A percentile compares a stretch with the other conserved stretches of the same genome.
These are phyloP conservation scores for Nematostella vectensis DNA, from an alignment of 92 coral and sea anemone genomes.

Conservation along the genomic window DNA sequence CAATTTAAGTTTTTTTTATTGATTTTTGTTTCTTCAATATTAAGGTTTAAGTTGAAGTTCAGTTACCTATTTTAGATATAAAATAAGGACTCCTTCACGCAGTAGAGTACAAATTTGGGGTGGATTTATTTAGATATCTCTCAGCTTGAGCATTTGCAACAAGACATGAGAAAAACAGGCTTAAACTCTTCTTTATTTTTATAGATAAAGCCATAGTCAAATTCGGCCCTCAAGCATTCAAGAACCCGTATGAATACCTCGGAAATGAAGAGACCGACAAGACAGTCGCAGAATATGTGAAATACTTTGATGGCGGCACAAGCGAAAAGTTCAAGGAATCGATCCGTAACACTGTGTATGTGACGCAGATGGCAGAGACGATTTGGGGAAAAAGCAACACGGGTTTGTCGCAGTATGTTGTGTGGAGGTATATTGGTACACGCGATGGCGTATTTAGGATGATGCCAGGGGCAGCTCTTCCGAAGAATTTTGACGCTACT, in stretches of 20 bases:
- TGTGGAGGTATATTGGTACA: constrained; percentile 46
- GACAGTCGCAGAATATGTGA: constrained; percentile 6
- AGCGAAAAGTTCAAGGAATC: constrained; percentile 21
- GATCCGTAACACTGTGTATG: constrained; percentile 33
- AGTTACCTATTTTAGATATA: no score
- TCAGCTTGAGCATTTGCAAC: no score
- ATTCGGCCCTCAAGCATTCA: constrained; percentile 39
- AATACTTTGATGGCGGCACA: constrained; percentile 12
- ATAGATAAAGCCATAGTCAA: constrained; percentile 8
- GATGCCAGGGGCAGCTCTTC: constrained; percentile 34
- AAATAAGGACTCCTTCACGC: no score
- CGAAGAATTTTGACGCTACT: constrained; percentile 39
- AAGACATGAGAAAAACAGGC: no score
- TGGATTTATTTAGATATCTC: no score
- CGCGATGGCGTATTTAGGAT: constrained; percentile 43
- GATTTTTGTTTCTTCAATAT: no score
- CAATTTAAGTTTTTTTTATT: background rate
- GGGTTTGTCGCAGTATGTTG: constrained; percentile 23
- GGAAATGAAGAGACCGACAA: constrained; percentile 25
- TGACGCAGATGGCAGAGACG: constrained; percentile 24
- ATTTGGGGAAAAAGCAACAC: constrained; percentile 42
- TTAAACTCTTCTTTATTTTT: no score
- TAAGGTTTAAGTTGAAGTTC: no score
- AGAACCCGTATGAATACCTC: constrained; percentile 29
- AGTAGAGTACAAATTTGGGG: no score